Percentiles rank a stretch among this genome's conserved stretches.
phyloP scores from a whole-genome alignment of 2,888 invertebrate species.

The Cotesia congregata region DNA sequence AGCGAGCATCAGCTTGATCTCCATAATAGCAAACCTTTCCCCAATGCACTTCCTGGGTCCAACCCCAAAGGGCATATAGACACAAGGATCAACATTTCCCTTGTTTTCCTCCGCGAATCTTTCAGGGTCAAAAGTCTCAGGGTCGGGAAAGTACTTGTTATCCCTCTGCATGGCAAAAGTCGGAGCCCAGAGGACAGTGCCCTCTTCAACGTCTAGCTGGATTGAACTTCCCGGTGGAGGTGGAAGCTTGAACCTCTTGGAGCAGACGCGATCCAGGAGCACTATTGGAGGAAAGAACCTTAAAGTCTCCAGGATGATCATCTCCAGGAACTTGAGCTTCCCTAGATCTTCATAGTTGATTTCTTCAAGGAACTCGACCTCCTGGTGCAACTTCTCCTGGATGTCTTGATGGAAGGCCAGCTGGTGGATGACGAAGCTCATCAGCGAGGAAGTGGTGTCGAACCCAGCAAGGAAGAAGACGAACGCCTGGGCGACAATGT shows the following conservation, averaged over 20 bases:
- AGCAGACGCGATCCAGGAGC: slow-evolving; percentile 72
- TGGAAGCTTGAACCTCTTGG: slow-evolving; percentile 70
- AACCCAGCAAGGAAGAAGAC: slow-evolving; percentile 62
- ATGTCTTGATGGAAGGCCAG: slow-evolving; percentile 66
- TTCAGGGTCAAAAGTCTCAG: slow-evolving; percentile 57
- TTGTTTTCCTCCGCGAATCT: slow-evolving; percentile 53
- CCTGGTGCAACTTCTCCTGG: slow-evolving; percentile 68
- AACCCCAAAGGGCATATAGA: slow-evolving; percentile 55
- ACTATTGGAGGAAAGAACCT: slow-evolving; percentile 72
- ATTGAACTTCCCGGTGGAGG: slow-evolving; percentile 44
- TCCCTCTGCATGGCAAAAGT: slow-evolving; percentile 51
- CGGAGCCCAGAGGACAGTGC: slow-evolving; percentile 43
- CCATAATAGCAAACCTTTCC: slow-evolving; percentile 60
- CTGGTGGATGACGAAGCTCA: slow-evolving; percentile 56
- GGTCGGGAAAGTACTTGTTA: slow-evolving; percentile 53
- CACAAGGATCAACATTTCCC: slow-evolving; percentile 15
- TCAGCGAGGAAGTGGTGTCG: slow-evolving; percentile 55
- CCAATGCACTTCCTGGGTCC: slow-evolving; percentile 60
- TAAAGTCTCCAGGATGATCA: slow-evolving; percentile 69
- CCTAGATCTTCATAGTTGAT: slow-evolving; percentile 53
- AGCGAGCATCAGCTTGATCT: slow-evolving; percentile 51
- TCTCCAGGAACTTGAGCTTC: slow-evolving; percentile 58
- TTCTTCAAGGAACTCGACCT: slow-evolving; percentile 55
- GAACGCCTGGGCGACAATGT: slow-evolving; percentile 71
- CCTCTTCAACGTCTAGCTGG: slow-evolving; percentile 39